These are phyloP conservation scores for Anguilla anguilla DNA, from an alignment of 2,797 vertebrate genomes.

Conservation along the genomic window DNA sequence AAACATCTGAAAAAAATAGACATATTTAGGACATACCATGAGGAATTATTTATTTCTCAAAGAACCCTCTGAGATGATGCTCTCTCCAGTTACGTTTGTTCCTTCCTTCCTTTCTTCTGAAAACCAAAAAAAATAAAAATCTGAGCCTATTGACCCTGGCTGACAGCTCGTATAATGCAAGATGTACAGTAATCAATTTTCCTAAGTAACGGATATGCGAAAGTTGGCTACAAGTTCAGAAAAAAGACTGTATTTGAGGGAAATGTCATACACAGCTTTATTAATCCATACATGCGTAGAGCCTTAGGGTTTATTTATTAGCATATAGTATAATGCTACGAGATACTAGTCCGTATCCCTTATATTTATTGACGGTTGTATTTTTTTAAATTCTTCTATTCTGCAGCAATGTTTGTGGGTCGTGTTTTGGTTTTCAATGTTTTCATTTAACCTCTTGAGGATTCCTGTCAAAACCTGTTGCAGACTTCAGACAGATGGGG, in stretches of 20 bases:
- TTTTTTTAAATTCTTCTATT: neutral
- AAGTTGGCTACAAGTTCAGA: slow-evolving; percentile 5
- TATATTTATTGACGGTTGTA: neutral
- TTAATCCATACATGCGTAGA: neutral
- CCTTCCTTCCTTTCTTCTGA: slow-evolving; percentile 6
- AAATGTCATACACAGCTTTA: neutral
- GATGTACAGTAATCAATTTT: neutral
- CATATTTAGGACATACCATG: slow-evolving; percentile 38
- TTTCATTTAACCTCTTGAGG: neutral
- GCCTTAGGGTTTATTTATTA: neutral
- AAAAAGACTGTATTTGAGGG: neutral
- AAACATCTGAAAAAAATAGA: slow-evolving; percentile 39
- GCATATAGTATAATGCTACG: neutral
- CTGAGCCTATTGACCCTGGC: slow-evolving; percentile 7
- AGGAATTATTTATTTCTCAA: slow-evolving; percentile 34
- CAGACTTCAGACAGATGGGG: neutral
- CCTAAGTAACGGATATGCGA: neutral
- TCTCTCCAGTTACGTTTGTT: slow-evolving; percentile 23
- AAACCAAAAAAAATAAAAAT: neutral
- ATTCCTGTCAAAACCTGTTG: neutral
- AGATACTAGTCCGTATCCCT: neutral
- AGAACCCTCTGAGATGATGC: slow-evolving; percentile 38
- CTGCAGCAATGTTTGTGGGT: neutral
- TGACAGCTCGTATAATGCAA: slow-evolving; percentile 23
- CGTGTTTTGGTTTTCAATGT: neutral